Evolutionary conservation across 2,113 vertebrate genomes (phyloP), one percentile per base, ranked within the genome.

Genomic region (Gobiocypris rarus): DNA sequence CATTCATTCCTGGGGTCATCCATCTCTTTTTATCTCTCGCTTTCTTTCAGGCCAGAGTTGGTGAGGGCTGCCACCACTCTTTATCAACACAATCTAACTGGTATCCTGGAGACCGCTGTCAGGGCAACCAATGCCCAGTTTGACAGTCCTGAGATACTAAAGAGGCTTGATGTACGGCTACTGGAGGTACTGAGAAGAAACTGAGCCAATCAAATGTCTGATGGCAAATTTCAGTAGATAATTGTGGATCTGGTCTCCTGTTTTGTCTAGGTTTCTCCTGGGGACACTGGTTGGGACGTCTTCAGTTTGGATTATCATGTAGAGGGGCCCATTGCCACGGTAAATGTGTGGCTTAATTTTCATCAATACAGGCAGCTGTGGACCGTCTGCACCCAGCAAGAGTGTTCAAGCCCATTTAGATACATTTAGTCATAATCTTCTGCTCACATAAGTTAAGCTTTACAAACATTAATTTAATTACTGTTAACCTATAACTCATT

Each of bases 231-330:
- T 24, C 2, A 14, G 22, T 71, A 8, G 2, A 73, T 73, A 5
- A 75, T 26, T 52, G 48, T 28, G 8, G n/a, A n/a, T n/a, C n/a
- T 14, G 34, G 34, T 28, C 2, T 10, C 52, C 6, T 82, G 2
- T 74, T 73, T 38, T 8, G 65, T 70, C 0, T 69, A 99, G 98
- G 97, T 99, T n/a, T 99, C 98, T 84, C 96, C 97, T 22, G 98
- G 98, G 14, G 98, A 99, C 85, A 99, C 98, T 1, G 98, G 98
- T 17, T 99, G 98, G 98, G 98, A 99, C 67, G 98, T 99, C 58
- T 99, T 99, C 93, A 99, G 97, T 86, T 93, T 99, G 84, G 98
- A 99, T 87, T 99, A 99, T 88, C 98, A 99, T 0, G 98, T 99
- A 0, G 98, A 99, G 9, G 98, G 98, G 45, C 98, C 98, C 1